phyloP scores from a whole-genome alignment of 2,113 vertebrate genomes.

The Antennarius striatus region DNA sequence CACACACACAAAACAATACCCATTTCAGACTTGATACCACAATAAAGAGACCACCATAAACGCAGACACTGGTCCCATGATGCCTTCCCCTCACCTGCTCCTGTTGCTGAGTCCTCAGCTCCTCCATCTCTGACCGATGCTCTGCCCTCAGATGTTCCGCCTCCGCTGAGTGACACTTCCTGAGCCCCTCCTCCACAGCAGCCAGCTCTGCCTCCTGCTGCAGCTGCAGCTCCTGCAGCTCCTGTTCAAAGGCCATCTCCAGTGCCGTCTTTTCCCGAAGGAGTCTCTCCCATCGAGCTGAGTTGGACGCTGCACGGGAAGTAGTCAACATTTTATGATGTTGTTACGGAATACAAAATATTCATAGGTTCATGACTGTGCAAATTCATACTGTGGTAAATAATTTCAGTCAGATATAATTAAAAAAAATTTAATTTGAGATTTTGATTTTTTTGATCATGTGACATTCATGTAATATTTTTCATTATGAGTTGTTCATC shows the following conservation, averaged over 20 bases:
- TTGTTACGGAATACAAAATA: not conserved
- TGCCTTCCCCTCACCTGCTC: conserved; percentile 72
- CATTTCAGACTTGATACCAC: too few species aligned
- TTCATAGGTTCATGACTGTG: not conserved
- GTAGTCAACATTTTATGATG: not conserved
- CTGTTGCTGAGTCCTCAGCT: conserved; percentile 79
- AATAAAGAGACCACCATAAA: too few species aligned
- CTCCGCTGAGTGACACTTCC: conserved; percentile 80
- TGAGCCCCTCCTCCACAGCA: conserved; percentile 82
- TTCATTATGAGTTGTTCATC: too few species aligned
- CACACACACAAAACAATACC: too few species aligned
- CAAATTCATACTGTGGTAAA: too few species aligned
- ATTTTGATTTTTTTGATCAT: too few species aligned
- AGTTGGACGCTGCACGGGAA: conserved; percentile 78
- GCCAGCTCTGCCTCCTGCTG: conserved; percentile 87
- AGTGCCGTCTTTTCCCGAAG: conserved; percentile 88
- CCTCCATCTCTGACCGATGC: conserved; percentile 87
- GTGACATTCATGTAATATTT: too few species aligned
- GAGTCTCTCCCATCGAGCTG: conserved; percentile 82
- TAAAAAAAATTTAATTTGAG: too few species aligned
- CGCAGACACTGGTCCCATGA: conserved; percentile 7
- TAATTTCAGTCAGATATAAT: too few species aligned
- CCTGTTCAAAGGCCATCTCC: conserved; percentile 84
- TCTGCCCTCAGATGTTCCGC: conserved; percentile 82
- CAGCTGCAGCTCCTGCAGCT: conserved; percentile 82